Evolutionary conservation across 2,888 invertebrate species (phyloP).

Genomic region (Lymantria dispar): DNA sequence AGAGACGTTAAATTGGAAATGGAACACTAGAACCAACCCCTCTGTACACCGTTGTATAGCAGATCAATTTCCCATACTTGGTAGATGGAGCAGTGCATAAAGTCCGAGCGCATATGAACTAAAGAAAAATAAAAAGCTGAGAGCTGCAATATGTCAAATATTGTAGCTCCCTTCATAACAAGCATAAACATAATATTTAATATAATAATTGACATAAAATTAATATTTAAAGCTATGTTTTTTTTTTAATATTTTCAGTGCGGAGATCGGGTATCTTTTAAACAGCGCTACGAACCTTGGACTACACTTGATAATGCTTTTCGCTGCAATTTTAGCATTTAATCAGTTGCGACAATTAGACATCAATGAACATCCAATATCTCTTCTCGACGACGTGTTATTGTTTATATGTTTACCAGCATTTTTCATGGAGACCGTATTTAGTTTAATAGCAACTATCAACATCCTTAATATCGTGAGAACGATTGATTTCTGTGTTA

Average conservation of each 20-base stretch:
- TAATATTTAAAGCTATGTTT: not conserved
- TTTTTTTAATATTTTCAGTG: slow-evolving; percentile 64
- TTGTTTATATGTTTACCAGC: slow-evolving; percentile 88
- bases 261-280: slow-evolving; percentile 72
- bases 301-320: slow-evolving; percentile 81
- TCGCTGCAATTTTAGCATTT: slow-evolving; percentile 83
- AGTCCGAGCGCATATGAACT: too few species aligned
- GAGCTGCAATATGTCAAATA: too few species aligned
- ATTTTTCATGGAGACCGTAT: slow-evolving; percentile 86
- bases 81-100: too few species aligned
- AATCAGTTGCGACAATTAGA: slow-evolving; percentile 85
- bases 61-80: too few species aligned
- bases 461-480: slow-evolving; percentile 74
- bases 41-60: too few species aligned
- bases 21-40: too few species aligned
- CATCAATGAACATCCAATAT: slow-evolving; percentile 84
- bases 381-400: slow-evolving; percentile 86
- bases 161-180: too few species aligned
- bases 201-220: too few species aligned
- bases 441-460: slow-evolving; percentile 86
- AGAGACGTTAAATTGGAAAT: too few species aligned
- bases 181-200: too few species aligned
- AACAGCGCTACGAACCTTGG: slow-evolving; percentile 78
- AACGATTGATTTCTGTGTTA: slow-evolving; percentile 76
- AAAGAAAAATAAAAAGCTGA: too few species aligned